Conservation (phyloP, 2,113 vertebrate species). For the Psephotus haematonotus region DNA sequence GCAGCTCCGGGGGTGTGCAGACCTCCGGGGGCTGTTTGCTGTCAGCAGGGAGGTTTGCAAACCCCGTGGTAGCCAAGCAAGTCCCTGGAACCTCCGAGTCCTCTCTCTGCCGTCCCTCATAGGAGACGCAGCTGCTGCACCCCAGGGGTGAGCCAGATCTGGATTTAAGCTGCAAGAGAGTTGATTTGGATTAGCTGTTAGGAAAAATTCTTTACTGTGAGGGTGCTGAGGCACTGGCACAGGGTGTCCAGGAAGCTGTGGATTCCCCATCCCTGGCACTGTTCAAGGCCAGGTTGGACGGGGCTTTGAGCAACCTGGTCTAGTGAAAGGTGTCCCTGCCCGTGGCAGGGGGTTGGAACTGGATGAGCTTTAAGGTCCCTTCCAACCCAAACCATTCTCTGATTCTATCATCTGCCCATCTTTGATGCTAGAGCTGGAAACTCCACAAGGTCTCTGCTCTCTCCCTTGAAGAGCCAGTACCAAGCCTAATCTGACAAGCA, state of each 20-base stretch:
- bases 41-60: neutral
- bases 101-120: neutral
- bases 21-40: neutral
- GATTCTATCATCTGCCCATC: neutral
- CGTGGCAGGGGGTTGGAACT: neutral
- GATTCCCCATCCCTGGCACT: neutral
- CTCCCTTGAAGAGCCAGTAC: neutral
- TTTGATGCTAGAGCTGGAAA: neutral
- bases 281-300: neutral
- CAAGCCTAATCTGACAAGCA: rapidly evolving
- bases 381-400: neutral
- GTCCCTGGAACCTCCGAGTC: neutral
- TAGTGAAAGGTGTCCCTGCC: neutral
- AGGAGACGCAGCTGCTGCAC: neutral
- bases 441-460: neutral
- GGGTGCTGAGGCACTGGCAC: neutral
- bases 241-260: neutral
- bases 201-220: neutral
- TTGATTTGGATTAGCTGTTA: neutral
- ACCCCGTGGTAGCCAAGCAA: neutral
- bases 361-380: neutral
- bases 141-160: neutral
- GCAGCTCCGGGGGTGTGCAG: neutral
- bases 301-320: neutral
- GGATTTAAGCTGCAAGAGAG: neutral